Conservation (phyloP, 2,113 vertebrate genomes). For the Megalops atlanticus region DNA sequence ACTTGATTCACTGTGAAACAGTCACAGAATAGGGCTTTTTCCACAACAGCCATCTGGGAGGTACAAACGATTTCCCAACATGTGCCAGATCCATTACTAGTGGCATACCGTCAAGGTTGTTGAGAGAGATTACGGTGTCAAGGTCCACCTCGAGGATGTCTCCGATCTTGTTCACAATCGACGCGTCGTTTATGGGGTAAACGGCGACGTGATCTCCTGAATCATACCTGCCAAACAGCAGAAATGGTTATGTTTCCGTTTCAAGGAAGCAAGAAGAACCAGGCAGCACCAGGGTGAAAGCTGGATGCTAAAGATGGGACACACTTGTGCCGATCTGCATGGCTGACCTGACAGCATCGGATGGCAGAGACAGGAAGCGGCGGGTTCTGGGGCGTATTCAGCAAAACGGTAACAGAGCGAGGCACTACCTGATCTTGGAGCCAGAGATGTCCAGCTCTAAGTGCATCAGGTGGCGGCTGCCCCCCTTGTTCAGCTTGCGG, state of each 20-base stretch:
- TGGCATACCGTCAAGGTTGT: conserved; percentile 81
- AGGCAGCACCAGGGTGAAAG: not conserved
- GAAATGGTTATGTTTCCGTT: not conserved
- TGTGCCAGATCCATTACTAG: not conserved
- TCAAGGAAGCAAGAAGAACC: not conserved
- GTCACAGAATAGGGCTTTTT: too few species aligned
- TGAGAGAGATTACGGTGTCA: conserved; percentile 77
- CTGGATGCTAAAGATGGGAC: not conserved
- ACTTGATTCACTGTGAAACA: too few species aligned
- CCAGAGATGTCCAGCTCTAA: conserved; percentile 79
- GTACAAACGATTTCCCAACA: not conserved
- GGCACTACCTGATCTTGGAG: conserved; percentile 80
- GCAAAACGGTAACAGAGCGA: too few species aligned
- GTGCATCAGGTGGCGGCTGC: conserved; percentile 80
- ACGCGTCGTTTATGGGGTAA: conserved; percentile 77
- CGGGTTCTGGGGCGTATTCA: too few species aligned
- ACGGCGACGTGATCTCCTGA: conserved; percentile 83
- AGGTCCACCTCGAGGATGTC: conserved; percentile 76
- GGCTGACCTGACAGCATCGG: not conserved
- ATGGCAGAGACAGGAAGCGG: too few species aligned
- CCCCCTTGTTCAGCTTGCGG: conserved; percentile 79
- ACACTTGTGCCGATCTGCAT: not conserved
- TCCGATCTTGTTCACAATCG: conserved; percentile 77
- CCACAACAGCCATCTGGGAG: too few species aligned
- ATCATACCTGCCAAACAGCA: conserved; percentile 69